Base-by-base conservation (phyloP, 2,113 vertebrate species). In the Carassius carassius region DNA sequence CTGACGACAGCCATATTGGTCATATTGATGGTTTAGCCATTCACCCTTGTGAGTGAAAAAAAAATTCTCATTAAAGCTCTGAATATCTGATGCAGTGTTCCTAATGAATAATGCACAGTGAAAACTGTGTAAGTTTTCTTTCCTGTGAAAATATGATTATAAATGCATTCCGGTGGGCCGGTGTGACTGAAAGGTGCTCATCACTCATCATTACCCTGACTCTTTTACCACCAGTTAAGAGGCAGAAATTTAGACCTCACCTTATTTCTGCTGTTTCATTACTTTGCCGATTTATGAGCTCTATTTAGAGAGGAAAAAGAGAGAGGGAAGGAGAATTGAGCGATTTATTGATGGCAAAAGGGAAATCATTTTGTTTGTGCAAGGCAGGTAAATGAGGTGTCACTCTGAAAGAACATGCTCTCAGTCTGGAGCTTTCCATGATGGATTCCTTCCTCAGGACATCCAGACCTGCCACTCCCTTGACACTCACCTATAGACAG, bases 361-460 rank as follows among this genome's bases (percentile, higher is more conserved):
- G 75, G 82, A 89, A 87, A 87, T 85, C 16, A 85, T 89, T 89
- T 89, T 85, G 83, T 87, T 87, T 87, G 83, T 85, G 79, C 87
- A 87, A 69, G 35, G 73, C 85, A 87, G 85, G 83, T 89, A 89
- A 87, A 89, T 89, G 88, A 87, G 83, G 80, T 87, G 88, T 87
- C 85, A 85, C 56, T 78, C 74, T 77, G 44, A 79, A 82, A 79
- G 73, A 86, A 73, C 82, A 32, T 44, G 65, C 85, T 37, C 81
- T 88, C 85, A 58, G 56, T 86, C 83, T 75, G 32, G 75, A 83
- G 82, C 29, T 72, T 83, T 85, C 85, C 17, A n/a, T 85, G 83
- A 86, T 88, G 78, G 69, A 88, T 85, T 86, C 83, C 54, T 83
- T 80, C 83, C 75, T 85, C 60, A 83, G 83, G 85, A 86, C 73